Conservation (phyloP, 2,888 invertebrate genomes). For the Lasioglossum villosulum region DNA sequence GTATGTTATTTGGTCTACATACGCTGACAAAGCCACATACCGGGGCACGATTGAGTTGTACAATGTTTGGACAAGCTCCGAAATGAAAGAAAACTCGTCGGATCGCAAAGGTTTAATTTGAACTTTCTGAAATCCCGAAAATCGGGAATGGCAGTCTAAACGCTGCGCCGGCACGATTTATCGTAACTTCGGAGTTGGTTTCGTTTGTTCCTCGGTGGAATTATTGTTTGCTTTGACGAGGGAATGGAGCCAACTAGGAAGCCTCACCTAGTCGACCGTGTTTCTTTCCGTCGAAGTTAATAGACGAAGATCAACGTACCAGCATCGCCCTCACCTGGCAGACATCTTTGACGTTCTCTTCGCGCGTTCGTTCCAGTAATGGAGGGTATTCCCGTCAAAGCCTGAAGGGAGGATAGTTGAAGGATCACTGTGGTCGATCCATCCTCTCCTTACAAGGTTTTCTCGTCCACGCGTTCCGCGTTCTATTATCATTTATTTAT, state of each 20-base stretch:
- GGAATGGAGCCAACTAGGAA: constrained; percentile 23
- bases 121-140: background rate
- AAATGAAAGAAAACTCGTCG: background rate
- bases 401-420: constrained; percentile 32
- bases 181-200: background rate
- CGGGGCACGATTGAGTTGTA: no score
- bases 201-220: background rate
- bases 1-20: no score
- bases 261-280: constrained; percentile 7
- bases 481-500: constrained; percentile 7
- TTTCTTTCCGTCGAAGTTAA: constrained; percentile 26
- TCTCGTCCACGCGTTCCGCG: constrained; percentile 27
- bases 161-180: background rate
- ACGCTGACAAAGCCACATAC: no score
- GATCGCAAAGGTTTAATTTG: background rate
- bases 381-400: constrained; percentile 69
- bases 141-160: background rate
- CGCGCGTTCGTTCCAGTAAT: constrained; percentile 66
- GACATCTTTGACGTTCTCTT: constrained; percentile 57
- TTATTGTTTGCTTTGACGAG: background rate
- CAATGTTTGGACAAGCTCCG: no score
- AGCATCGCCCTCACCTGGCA: constrained; percentile 61
- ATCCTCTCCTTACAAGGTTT: constrained; percentile 49
- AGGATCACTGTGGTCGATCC: constrained; percentile 47
- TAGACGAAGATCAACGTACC: constrained; percentile 57